phyloP scores from a whole-genome alignment of 2,797 vertebrate genomes.

The Nyctibius grandis region DNA sequence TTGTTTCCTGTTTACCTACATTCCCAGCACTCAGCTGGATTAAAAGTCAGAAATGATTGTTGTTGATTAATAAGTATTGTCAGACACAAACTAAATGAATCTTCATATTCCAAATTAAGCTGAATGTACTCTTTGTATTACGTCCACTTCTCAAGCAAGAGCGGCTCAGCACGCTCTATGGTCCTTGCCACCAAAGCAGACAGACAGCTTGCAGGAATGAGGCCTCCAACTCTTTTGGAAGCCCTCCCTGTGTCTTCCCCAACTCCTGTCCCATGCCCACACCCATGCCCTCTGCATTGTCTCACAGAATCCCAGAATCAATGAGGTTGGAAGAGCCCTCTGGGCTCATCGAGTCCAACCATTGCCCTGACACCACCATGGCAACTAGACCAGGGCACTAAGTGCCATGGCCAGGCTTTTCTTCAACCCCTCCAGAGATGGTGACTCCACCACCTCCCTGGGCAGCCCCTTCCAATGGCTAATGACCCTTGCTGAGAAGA shows the following conservation, averaged over 20 bases:
- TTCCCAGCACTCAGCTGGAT: neutral
- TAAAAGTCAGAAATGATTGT: neutral
- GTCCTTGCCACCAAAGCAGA: neutral
- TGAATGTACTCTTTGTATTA: rapidly evolving
- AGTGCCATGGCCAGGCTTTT: too few species aligned
- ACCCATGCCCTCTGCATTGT: rapidly evolving
- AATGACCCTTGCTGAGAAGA: too few species aligned
- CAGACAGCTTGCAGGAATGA: neutral
- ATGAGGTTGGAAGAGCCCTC: too few species aligned
- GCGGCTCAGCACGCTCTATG: rapidly evolving
- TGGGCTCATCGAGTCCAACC: too few species aligned
- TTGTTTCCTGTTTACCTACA: neutral
- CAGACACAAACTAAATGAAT: neutral
- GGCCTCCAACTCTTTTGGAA: neutral
- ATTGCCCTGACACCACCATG: too few species aligned
- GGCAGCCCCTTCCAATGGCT: too few species aligned
- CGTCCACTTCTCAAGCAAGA: neutral
- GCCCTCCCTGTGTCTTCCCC: neutral
- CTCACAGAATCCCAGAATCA: too few species aligned
- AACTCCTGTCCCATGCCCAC: neutral
- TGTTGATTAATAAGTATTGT: neutral
- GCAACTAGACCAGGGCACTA: too few species aligned
- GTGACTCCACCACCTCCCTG: too few species aligned
- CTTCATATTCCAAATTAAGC: neutral
- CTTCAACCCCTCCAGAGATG: too few species aligned